Base-by-base conservation (phyloP, 2,797 vertebrate species). In the Discoglossus pictus region DNA sequence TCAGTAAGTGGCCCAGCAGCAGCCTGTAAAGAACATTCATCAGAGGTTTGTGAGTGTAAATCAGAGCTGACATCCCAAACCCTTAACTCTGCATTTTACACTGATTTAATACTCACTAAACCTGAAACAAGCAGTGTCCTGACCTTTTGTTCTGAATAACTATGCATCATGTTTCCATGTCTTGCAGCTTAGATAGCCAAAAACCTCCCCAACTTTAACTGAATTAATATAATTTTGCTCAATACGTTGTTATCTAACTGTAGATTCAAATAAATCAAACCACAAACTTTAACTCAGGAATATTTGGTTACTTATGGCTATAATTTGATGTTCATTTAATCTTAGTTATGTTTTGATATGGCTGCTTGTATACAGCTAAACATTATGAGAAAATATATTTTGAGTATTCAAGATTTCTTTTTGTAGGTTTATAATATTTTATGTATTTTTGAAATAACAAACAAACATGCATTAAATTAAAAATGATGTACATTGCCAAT, bases 1-100 rank as follows among this genome's bases (percentile, higher is more conserved):
- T 80, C 79, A 80, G 42, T 4, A 65, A 78, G 75, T 75, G 75
- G 80, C 79, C 42, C 13, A 72, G 35, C 73, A 72, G 66, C 72
- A 27, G 47, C 75, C 52, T 42, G 72, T 76, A 72, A 1, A 12
- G 48, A 42, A 46, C 61, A 75, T 81, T 73, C 67, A 76, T 74
- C 70, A 24, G 68, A 17, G 7, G 0, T n/a, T 64, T 9, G 1
- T 16, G 7, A 38, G 53, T 17, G 24, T 58, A 43, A 43, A 71
- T 58, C 68, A 58, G 44, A 13, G 9, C 23, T 56, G 68, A 70
- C 68, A 50, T 31, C 5, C 27, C 55, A 59, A 38, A 43, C 55
- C 23, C 31, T 25, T 58, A 58, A 59, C 55, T 59, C n/a, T 13
- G 59, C 43, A 9, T 36, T 15, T 68, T 48, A 34, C 40, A 23